A percentile compares a stretch with the other conserved stretches of the same genome.
phyloP scores from a whole-genome alignment of 2,797 vertebrate genomes.

The Ctenochaetus hawaiiensis region DNA sequence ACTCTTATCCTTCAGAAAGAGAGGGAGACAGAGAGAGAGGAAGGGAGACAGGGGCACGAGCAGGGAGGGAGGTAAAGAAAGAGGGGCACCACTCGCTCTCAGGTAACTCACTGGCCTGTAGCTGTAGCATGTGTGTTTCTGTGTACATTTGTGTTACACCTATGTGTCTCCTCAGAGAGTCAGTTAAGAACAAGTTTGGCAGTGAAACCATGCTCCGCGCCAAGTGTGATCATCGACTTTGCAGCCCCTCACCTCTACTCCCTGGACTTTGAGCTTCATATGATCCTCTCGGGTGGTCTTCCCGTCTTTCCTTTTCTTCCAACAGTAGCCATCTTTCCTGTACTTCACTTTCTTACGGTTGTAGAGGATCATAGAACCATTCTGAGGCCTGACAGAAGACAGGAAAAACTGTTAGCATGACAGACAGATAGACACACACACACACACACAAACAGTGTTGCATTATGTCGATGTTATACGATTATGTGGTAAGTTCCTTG shows the following conservation, averaged over 20 bases:
- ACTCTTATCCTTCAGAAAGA: slow-evolving; percentile 86
- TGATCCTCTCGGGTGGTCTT: slow-evolving; percentile 98
- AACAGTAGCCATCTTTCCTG: slow-evolving; percentile 98
- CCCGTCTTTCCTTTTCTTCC: slow-evolving; percentile 98
- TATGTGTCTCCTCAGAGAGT: slow-evolving; percentile 57
- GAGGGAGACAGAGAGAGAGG: slow-evolving; percentile 58
- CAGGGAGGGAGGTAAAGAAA: slow-evolving; percentile 39
- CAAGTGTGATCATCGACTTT: slow-evolving; percentile 61
- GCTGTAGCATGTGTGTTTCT: slow-evolving; percentile 42
- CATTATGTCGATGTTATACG: neutral
- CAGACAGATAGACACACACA: slow-evolving; percentile 20
- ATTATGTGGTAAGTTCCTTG: no score
- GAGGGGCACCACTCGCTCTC: slow-evolving; percentile 58
- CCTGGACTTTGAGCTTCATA: slow-evolving; percentile 99
- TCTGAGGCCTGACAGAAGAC: slow-evolving; percentile 89
- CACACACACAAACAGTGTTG: neutral
- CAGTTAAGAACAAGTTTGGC: slow-evolving; percentile 64
- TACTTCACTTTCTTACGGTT: slow-evolving; percentile 99
- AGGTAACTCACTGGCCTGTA: slow-evolving; percentile 54
- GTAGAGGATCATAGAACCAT: slow-evolving; percentile 99
- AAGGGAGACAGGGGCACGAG: slow-evolving; percentile 53
- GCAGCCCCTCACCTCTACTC: slow-evolving; percentile 92
- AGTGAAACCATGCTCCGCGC: slow-evolving; percentile 43
- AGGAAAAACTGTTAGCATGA: slow-evolving; percentile 31
- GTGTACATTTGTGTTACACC: slow-evolving; percentile 48